These are phyloP conservation scores for Mayetiola destructor DNA, from an alignment of 2,888 invertebrate genomes.

Conservation along the genomic window DNA sequence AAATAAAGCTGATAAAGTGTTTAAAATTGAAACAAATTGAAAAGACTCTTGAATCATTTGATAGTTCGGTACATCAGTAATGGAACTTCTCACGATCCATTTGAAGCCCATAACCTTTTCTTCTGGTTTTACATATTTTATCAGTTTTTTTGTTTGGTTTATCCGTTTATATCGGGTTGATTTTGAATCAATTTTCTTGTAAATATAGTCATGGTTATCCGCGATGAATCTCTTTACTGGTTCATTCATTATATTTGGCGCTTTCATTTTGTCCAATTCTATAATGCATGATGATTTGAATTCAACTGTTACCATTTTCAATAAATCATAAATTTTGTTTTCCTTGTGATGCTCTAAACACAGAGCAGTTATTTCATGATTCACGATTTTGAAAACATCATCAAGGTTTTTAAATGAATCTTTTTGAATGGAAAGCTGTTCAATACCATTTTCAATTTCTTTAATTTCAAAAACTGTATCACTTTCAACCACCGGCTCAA, in stretches of 20 bases:
- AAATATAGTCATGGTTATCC: not conserved
- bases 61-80: not conserved
- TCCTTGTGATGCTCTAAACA: not conserved
- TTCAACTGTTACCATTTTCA: not conserved
- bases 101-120: not conserved
- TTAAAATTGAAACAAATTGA: not conserved
- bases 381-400: not conserved
- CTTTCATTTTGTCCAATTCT: not conserved
- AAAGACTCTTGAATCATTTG: not conserved
- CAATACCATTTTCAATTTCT: not conserved
- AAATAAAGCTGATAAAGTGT: not conserved
- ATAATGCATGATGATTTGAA: not conserved
- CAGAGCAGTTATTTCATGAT: not conserved
- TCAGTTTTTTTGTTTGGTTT: not conserved
- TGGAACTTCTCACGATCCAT: not conserved
- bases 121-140: not conserved
- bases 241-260: not conserved
- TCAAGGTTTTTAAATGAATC: not conserved
- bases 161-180: not conserved
- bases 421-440: not conserved
- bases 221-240: not conserved
- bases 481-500: no score
- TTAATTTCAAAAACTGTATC: no score
- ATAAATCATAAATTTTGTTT: not conserved
- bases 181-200: not conserved